Percentiles rank a stretch among this genome's conserved stretches.
Conservation (phyloP, 1,140 invertebrate genomes). For the Rhagoletis pomonella region DNA sequence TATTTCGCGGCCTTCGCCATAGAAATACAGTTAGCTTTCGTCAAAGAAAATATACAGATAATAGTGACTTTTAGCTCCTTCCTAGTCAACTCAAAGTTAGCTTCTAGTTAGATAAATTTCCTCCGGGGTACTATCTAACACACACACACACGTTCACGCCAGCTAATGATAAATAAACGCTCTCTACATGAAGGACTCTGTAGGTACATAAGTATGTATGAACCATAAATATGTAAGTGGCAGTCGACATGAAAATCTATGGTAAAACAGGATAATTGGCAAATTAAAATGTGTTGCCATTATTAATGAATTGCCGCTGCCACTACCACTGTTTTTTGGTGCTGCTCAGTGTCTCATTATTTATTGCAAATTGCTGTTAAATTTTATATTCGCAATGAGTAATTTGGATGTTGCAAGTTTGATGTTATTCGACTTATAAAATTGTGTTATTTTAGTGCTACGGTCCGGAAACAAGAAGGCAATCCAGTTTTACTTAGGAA, state of each 20-base stretch:
- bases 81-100: too few relatives aligned
- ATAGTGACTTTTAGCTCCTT: too few relatives aligned
- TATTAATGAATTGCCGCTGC: slow-evolving; percentile 43
- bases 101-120: too few relatives aligned
- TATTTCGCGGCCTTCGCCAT: too few relatives aligned
- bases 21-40: too few relatives aligned
- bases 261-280: slow-evolving; percentile 46
- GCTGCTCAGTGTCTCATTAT: not conserved
- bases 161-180: not conserved
- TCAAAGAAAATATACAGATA: too few relatives aligned
- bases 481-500: too few relatives aligned
- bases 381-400: not conserved
- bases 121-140: not conserved
- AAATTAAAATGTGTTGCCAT: slow-evolving; percentile 52
- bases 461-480: too few relatives aligned
- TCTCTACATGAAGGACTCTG: too few relatives aligned
- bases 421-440: too few relatives aligned
- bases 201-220: too few relatives aligned
- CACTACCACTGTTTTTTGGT: not conserved
- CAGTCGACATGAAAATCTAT: slow-evolving; percentile 49
- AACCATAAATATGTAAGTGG: not conserved
- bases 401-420: slow-evolving; percentile 8
- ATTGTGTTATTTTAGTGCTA: too few relatives aligned
- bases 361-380: slow-evolving; percentile 40
- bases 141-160: not conserved